Conservation (phyloP, 1,140 invertebrate species). For the Ceratoteleas bidentatus region DNA sequence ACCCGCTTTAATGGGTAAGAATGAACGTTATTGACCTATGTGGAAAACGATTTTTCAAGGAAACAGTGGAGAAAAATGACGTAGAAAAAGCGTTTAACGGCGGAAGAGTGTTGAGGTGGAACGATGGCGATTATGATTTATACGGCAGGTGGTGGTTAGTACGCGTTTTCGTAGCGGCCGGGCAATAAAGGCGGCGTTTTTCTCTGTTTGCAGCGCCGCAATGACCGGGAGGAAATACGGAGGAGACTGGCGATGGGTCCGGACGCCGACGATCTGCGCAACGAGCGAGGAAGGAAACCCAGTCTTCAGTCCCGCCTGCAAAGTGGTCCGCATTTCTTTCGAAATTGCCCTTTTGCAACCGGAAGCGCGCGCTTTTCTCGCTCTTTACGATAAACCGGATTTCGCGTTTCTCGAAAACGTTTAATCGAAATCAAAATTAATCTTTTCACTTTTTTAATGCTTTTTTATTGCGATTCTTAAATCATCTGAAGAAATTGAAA, state of each 20-base stretch:
- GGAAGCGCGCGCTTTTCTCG: conserved; percentile 16
- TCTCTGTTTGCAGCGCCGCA: conserved; percentile 87
- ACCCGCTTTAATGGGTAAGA: no score
- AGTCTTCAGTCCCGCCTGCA: conserved; percentile 93
- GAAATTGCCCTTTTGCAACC: conserved; percentile 29
- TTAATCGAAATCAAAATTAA: no score
- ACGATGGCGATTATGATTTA: neutral
- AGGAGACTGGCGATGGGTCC: conserved; percentile 92
- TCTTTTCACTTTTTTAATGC: no score
- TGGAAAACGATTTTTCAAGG: no score
- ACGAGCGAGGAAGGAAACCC: conserved; percentile 88
- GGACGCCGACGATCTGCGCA: conserved; percentile 87
- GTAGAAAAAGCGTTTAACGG: no score
- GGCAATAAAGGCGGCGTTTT: conserved; percentile 45
- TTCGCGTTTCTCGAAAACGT: no score
- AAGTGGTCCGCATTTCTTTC: conserved; percentile 85
- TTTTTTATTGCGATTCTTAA: no score
- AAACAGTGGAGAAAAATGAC: no score
- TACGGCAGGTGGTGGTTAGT: conserved; percentile 12
- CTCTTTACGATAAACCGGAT: no score
- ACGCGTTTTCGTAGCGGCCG: conserved; percentile 16
- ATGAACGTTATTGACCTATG: no score
- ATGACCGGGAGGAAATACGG: conserved; percentile 95
- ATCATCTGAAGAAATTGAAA: no score
- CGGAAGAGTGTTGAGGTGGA: no score